Evolutionary conservation across 2,797 vertebrate genomes (phyloP).

Genomic region (Eospalax fontanierii): DNA sequence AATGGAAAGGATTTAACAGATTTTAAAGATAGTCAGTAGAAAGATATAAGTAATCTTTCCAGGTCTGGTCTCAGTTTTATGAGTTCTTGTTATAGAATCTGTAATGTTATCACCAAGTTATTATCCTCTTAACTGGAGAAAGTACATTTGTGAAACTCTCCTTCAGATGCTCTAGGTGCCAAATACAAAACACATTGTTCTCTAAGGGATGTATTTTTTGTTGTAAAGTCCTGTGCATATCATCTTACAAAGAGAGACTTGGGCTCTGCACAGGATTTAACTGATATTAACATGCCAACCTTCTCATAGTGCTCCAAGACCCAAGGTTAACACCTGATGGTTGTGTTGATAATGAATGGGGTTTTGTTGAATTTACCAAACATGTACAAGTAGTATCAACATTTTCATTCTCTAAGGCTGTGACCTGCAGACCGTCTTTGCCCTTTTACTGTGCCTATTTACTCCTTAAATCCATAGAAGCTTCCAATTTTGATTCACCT

Average conservation of each 20-base stretch:
- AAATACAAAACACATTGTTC: not conserved
- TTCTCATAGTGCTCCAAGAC: not conserved
- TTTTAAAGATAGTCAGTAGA: slow-evolving; percentile 4
- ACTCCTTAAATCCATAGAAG: not conserved
- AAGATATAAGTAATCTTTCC: not conserved
- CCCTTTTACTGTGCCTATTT: not conserved
- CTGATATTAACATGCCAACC: not conserved
- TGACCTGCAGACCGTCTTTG: not conserved
- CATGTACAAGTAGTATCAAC: too few species aligned
- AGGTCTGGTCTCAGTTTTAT: not conserved
- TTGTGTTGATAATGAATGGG: not conserved
- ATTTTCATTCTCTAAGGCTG: not conserved
- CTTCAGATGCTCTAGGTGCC: not conserved
- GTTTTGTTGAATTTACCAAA: not conserved
- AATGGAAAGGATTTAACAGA: not conserved
- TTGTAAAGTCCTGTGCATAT: not conserved
- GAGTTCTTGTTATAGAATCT: slow-evolving; percentile 21
- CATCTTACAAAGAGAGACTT: not conserved
- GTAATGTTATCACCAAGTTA: slow-evolving; percentile 16
- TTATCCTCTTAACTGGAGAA: not conserved
- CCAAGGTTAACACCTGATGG: not conserved
- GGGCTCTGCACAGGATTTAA: not conserved
- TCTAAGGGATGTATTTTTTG: not conserved
- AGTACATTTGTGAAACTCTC: not conserved
- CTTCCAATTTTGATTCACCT: not conserved